Evolutionary conservation across 2,888 invertebrate species (phyloP).

Genomic region (Metacarcinus magister): DNA sequence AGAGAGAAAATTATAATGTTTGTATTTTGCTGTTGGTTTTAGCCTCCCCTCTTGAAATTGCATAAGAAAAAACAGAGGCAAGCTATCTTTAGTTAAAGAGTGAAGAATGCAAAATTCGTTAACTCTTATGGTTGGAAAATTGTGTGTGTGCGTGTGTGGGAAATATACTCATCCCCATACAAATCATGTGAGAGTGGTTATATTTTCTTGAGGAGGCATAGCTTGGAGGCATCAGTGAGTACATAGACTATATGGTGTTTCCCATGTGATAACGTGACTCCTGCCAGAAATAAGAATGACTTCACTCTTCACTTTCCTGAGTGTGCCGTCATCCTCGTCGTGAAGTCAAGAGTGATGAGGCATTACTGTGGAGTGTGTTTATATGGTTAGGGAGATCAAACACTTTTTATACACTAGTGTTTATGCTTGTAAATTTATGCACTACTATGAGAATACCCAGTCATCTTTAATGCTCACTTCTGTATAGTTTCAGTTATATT

Average conservation of each 20-base stretch:
- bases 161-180: neutral
- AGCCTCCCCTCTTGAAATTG: neutral
- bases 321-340: neutral
- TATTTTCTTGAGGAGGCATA: neutral
- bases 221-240: neutral
- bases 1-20: neutral
- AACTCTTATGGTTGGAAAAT: neutral
- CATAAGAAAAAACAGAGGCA: neutral
- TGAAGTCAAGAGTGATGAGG: neutral
- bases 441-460: neutral
- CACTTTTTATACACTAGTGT: neutral
- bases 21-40: neutral
- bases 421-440: slow-evolving; percentile 18
- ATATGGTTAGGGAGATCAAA: neutral
- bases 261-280: slow-evolving; percentile 29
- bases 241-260: neutral
- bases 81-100: neutral
- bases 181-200: neutral
- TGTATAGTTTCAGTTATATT: neutral
- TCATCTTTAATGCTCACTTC: slow-evolving; percentile 34
- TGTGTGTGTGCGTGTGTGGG: neutral
- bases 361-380: neutral
- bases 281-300: neutral
- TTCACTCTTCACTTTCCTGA: neutral
- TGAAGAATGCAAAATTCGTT: neutral